Base-by-base conservation (phyloP, 2,113 vertebrate species). In the Mesitornis unicolor region DNA sequence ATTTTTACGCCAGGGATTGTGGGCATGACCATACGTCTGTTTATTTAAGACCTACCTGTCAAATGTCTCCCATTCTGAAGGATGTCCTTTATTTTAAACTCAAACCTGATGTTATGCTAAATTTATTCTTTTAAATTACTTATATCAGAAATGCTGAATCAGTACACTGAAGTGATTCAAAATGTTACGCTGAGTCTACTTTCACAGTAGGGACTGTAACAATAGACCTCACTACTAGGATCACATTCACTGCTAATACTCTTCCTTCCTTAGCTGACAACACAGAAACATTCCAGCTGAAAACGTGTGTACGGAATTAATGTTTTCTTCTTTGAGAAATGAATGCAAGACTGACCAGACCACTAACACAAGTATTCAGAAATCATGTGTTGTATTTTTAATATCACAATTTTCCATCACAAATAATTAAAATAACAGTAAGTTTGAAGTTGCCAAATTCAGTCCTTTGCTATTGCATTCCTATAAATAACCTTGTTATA, bases 101-200 rank as follows among this genome's bases (percentile, higher is more conserved):
- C 42, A 84, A 93, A 78, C 22, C 26, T 68, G 56, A 63, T 68
- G 65, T 74, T 89, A 87, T 91, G 81, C 60, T 84, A 59, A 54
- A 81, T 93, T 74, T 95, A 84, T 91, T 94, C 35, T 71, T 91
- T 91, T 82, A 75, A 82, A 95, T 93, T 84, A 47, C 92, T 94
- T 93, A 33, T 35, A 31, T 78, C 16, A 84, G 35, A 85, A 91
- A 91, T 64, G 78, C 53, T 93, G 92, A 91, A 42, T 91, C 74
- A 87, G 51, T 63, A 51, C n/a, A 47, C 75, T 64, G 28, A 84
- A 87, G 56, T 75, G 38, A 82, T 87, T 87, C 38, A 47, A 84
- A 91, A 40, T 16, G 14, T 68, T 82, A 47, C 0, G 3, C 84
- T 91, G 65, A 78, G 29, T 79, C 65, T 82, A 81, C 78, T 82